These are phyloP conservation scores for Pipistrellus pygmaeus DNA, from an alignment of 2,797 vertebrate genomes.

Conservation along the genomic window DNA sequence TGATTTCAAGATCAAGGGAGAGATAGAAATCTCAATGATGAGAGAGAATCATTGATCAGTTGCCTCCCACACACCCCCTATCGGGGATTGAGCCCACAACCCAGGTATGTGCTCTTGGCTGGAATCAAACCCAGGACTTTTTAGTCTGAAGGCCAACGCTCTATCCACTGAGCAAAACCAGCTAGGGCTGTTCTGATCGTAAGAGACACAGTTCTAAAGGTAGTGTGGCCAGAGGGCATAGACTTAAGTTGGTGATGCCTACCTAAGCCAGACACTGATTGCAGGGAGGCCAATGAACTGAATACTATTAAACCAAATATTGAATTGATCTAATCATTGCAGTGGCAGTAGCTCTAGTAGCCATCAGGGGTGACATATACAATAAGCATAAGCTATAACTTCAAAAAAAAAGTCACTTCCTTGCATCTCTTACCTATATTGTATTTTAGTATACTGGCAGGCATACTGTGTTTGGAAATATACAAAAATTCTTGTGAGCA, in stretches of 20 bases:
- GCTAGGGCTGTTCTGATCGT: not conserved
- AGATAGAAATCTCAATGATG: too few species aligned
- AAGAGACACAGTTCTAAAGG: not conserved
- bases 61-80: too few species aligned
- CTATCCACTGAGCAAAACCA: too few species aligned
- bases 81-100: too few species aligned
- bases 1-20: too few species aligned
- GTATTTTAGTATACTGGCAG: not conserved
- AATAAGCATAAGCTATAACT: not conserved
- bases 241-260: not conserved
- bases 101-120: too few species aligned
- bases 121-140: too few species aligned
- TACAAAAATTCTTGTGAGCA: not conserved
- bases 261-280: not conserved
- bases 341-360: not conserved
- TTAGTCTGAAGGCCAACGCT: too few species aligned
- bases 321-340: not conserved
- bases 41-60: too few species aligned
- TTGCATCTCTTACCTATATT: not conserved
- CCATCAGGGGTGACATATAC: not conserved
- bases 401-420: conserved; percentile 26
- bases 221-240: not conserved
- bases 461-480: not conserved
- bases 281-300: not conserved
- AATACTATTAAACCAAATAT: not conserved